A percentile compares a stretch with the other conserved stretches of the same genome.
These are phyloP conservation scores for Neogobius melanostomus DNA, from an alignment of 2,113 vertebrate species.

Conservation along the genomic window DNA sequence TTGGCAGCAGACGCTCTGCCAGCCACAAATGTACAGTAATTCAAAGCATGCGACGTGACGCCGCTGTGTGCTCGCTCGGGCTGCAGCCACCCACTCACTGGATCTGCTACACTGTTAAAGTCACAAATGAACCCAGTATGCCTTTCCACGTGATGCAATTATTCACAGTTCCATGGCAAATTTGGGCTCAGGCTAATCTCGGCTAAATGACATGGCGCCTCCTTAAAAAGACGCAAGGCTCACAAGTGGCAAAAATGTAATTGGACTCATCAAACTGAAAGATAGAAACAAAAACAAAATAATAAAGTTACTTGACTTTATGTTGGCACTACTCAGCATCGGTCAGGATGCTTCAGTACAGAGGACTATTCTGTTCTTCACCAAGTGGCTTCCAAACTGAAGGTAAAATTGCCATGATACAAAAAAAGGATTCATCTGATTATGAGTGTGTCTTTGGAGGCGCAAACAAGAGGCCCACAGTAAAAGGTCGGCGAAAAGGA, in stretches of 20 bases:
- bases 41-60: slow-evolving; percentile 75
- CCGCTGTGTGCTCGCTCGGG: slow-evolving; percentile 51
- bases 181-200: slow-evolving; percentile 60
- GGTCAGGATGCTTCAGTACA: slow-evolving; percentile 18
- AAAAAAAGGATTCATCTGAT: slow-evolving; percentile 4
- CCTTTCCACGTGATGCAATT: slow-evolving; percentile 66
- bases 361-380: slow-evolving; percentile 3
- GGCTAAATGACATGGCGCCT: slow-evolving; percentile 44
- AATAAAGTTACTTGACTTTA: slow-evolving; percentile 14
- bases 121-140: slow-evolving; percentile 44
- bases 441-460: background rate
- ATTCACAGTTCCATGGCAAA: slow-evolving; percentile 65
- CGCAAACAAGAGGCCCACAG: slow-evolving; percentile 25
- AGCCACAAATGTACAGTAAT: slow-evolving; percentile 76
- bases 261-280: background rate
- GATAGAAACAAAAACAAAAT: background rate
- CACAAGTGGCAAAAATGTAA: slow-evolving; percentile 6
- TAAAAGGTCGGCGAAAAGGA: slow-evolving; percentile 23
- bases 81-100: slow-evolving; percentile 50
- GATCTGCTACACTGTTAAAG: slow-evolving; percentile 38
- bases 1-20: slow-evolving; percentile 68
- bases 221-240: slow-evolving; percentile 21
- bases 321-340: slow-evolving; percentile 6
- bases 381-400: slow-evolving; percentile 2
- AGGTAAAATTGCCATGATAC: slow-evolving; percentile 14